Evolutionary conservation across 2,797 vertebrate species (phyloP).

Genomic region (Gallinago nigripennis): DNA sequence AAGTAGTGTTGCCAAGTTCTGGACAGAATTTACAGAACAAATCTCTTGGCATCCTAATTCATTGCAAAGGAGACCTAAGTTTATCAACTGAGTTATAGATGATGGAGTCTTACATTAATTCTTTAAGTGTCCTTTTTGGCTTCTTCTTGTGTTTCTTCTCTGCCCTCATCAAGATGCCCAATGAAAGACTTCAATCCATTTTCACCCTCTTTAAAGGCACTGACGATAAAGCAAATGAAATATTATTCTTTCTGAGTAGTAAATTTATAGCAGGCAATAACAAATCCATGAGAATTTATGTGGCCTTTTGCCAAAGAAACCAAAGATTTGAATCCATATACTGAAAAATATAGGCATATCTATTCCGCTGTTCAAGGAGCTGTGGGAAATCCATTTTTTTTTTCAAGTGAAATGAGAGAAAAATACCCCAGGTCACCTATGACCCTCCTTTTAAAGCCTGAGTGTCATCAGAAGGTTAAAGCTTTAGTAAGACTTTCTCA

Average conservation of each 20-base stretch:
- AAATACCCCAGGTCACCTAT: background rate
- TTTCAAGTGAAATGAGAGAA: background rate
- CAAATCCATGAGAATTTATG: conserved; percentile 55
- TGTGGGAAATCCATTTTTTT: conserved; percentile 29
- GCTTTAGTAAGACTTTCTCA: background rate
- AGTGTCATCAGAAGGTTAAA: conserved; percentile 15
- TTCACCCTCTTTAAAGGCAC: conserved; percentile 49
- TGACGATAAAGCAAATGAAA: conserved; percentile 11
- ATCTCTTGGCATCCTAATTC: conserved; percentile 53
- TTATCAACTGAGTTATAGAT: conserved; percentile 46
- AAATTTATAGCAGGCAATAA: conserved; percentile 66
- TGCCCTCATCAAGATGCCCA: background rate
- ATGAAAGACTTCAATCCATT: conserved; percentile 55
- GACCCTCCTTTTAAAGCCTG: background rate
- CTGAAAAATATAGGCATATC: conserved; percentile 24
- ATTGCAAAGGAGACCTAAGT: conserved; percentile 36
- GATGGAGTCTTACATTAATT: conserved; percentile 16
- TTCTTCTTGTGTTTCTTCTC: conserved; percentile 20
- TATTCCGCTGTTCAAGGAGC: conserved; percentile 6
- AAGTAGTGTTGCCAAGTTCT: conserved; percentile 50
- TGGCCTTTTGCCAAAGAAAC: conserved; percentile 68
- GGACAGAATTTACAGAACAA: conserved; percentile 51
- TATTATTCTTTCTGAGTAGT: conserved; percentile 52
- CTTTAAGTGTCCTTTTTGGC: background rate
- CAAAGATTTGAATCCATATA: conserved; percentile 34